These are phyloP conservation scores for Dysidea cf. avara DNA, from an alignment of 37 sponge, comb jelly and placozoan genomes.

Conservation along the genomic window DNA sequence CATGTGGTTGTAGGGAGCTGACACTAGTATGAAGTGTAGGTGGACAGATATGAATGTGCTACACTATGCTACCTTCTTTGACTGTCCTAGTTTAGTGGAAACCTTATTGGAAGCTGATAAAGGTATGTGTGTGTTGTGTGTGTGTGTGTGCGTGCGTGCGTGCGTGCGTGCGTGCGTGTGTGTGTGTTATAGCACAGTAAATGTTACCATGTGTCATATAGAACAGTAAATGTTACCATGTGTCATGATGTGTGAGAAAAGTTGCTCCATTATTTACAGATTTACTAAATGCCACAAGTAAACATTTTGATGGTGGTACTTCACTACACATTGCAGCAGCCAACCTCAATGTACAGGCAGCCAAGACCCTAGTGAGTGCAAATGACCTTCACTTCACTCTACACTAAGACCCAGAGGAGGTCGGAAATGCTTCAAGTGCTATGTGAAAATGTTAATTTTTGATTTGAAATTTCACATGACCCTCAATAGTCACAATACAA, in stretches of 20 bases:
- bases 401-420: too few species aligned
- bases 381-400: too few species aligned
- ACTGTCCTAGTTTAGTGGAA: constrained; percentile 60
- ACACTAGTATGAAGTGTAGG: constrained; percentile 58
- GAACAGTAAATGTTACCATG: background rate
- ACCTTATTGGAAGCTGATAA: constrained; percentile 60
- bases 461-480: too few species aligned
- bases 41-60: constrained; percentile 97
- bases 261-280: constrained; percentile 17
- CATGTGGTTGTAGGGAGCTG: constrained; percentile 71
- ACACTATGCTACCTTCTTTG: constrained; percentile 95
- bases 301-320: constrained; percentile 64
- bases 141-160: constrained; percentile 15
- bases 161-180: constrained; percentile 13
- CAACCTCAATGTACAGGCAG: constrained; percentile 51
- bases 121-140: constrained; percentile 14
- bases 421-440: too few species aligned
- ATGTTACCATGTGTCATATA: background rate
- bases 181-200: background rate
- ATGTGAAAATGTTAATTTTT: too few species aligned
- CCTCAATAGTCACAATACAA: background rate
- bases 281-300: constrained; percentile 51
- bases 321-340: constrained; percentile 85
- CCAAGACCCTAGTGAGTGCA: constrained; percentile 59
- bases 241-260: background rate